phyloP scores from a whole-genome alignment of 2,888 invertebrate species.

The Trissolcus brochymenae region DNA sequence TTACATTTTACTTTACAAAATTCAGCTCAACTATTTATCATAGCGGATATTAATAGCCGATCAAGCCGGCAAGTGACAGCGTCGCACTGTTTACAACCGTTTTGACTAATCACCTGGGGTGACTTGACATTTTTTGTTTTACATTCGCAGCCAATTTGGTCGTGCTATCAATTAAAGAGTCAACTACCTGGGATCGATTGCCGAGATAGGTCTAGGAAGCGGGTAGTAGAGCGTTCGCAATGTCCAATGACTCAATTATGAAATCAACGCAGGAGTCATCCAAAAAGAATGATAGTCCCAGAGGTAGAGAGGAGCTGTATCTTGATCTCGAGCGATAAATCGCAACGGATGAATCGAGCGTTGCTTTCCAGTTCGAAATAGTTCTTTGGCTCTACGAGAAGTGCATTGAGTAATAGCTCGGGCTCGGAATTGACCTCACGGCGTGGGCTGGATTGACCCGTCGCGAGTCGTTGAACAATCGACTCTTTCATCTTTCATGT shows the following conservation, averaged over 20 bases:
- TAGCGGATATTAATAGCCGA: constrained; percentile 41
- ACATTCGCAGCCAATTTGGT: constrained; percentile 38
- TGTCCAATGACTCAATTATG: constrained; percentile 42
- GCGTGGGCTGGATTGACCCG: constrained; percentile 63
- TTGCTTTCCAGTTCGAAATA: constrained; percentile 34
- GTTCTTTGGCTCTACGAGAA: constrained; percentile 42
- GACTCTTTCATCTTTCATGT: constrained; percentile 60
- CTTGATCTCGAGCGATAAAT: constrained; percentile 57
- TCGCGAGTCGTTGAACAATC: constrained; percentile 62
- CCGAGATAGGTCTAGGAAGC: constrained; percentile 3
- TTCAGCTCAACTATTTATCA: constrained; percentile 32
- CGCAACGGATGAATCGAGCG: constrained; percentile 46
- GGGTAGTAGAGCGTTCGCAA: background rate
- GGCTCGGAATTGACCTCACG: constrained; percentile 44
- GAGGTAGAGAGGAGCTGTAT: constrained; percentile 24
- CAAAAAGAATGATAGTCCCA: constrained; percentile 34
- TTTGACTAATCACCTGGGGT: constrained; percentile 41
- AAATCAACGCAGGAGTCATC: constrained; percentile 33
- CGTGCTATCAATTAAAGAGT: constrained; percentile 22
- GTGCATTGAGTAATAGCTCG: constrained; percentile 56
- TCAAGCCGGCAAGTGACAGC: constrained; percentile 34
- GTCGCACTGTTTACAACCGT: constrained; percentile 44
- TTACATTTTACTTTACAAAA: no score
- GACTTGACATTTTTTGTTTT: constrained; percentile 33
- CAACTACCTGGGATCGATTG: constrained; percentile 26